phyloP scores from a whole-genome alignment of 2,113 vertebrate genomes.

The Thryonomys swinderianus region DNA sequence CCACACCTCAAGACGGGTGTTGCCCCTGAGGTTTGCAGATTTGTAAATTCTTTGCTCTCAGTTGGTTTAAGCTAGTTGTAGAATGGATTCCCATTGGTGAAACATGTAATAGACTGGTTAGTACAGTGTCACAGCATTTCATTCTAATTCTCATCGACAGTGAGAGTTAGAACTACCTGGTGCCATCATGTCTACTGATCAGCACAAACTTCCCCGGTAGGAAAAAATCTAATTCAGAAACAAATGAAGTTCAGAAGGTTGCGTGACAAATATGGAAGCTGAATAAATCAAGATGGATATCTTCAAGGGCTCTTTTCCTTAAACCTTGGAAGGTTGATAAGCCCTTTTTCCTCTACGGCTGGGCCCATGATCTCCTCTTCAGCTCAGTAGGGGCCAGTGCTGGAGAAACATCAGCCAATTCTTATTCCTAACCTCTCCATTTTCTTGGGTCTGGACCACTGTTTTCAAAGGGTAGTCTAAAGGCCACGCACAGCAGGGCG shows the following conservation, averaged over 20 bases:
- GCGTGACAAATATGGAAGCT: slow-evolving; percentile 60
- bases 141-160: slow-evolving; percentile 40
- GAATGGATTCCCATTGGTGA: slow-evolving; percentile 30
- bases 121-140: neutral
- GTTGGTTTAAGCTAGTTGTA: neutral
- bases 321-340: neutral
- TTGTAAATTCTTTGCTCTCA: slow-evolving; percentile 44
- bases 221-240: slow-evolving; percentile 49
- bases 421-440: neutral
- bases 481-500: neutral
- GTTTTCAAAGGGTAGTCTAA: neutral
- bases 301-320: slow-evolving; percentile 54
- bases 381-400: neutral
- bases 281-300: slow-evolving; percentile 37
- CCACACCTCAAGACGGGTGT: neutral
- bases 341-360: neutral
- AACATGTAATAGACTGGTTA: slow-evolving; percentile 25
- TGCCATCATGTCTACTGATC: neutral
- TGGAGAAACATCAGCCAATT: neutral
- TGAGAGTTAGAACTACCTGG: neutral
- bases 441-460: neutral
- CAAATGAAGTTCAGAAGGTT: slow-evolving; percentile 29
- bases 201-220: slow-evolving; percentile 18
- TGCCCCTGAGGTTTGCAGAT: neutral
- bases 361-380: neutral